Base-by-base conservation (phyloP, 2,113 vertebrate species). In the Malurus elegans region DNA sequence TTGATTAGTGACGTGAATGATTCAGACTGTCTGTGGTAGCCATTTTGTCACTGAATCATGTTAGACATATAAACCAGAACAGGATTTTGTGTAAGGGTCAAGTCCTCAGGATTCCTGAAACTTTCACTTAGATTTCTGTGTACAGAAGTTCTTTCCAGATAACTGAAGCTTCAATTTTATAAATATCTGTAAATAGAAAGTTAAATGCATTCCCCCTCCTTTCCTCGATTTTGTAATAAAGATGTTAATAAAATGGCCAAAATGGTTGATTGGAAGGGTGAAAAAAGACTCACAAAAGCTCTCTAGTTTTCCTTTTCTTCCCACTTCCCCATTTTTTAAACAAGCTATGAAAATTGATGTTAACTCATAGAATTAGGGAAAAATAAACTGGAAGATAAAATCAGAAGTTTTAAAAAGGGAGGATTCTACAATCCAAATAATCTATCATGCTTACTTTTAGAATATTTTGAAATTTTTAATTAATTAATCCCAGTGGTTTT, bases 21-120 rank as follows among this genome's bases (percentile, higher is more conserved):
- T 66, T 75, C 21, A 67, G 44, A 34, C 24, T 24, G 13, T 58
- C 18, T 9, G 3, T 45, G 11, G 53, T 54, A 44, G 29, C 40
- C 3, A 0, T 38, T 26, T 79, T 82, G 1, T 45, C 17, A 36
- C 18, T 50, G 47, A 66, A 34, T 66, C 2, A 16, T 2, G 0
- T 60, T 60, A 67, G 38, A 6, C 0, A 0, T 58, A 12, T 28
- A 90, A 84, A 18, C 16, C 19, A 81, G 79, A 79, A 24, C 4
- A 50, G 18, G 12, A 44, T 76, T 86, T 80, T 74, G 32, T 31
- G 21, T 32, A 36, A 29, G 18, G 16, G 16, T 71, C 23, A 92
- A 82, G 44, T 61, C n/a, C 40, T 40, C 14, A 40, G 58, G 54
- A 60, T 75, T 31, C 64, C 8, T 61, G 82, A n/a, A 90, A 74